Conservation (phyloP, 2,797 vertebrate genomes). For the Arctocebus calabarensis region DNA sequence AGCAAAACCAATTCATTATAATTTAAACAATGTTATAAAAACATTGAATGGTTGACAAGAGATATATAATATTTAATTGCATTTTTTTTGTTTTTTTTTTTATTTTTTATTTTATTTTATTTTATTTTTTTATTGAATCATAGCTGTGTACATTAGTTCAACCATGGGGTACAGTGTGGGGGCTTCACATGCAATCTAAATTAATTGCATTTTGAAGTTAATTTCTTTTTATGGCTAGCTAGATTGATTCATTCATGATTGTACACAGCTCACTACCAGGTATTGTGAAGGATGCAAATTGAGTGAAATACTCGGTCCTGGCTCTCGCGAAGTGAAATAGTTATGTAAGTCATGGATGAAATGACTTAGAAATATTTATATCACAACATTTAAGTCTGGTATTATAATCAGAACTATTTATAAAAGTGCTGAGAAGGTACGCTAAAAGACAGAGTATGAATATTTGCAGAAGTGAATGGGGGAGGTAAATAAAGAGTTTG, state of each 20-base stretch:
- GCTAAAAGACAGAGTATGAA: not conserved
- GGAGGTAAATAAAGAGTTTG: not conserved
- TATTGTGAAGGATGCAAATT: not conserved
- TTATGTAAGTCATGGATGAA: not conserved
- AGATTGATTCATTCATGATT: not conserved
- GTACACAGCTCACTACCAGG: not conserved
- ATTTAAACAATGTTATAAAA: not conserved
- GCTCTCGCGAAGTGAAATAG: not conserved
- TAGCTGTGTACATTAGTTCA: too few species aligned
- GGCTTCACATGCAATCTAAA: too few species aligned
- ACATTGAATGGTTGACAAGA: not conserved
- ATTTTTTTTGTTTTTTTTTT: too few species aligned
- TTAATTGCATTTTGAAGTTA: conserved; percentile 34
- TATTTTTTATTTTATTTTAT: too few species aligned
- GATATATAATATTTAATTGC: conserved; percentile 7
- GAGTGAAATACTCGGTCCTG: not conserved
- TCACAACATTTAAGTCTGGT: not conserved
- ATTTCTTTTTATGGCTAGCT: conserved; percentile 41
- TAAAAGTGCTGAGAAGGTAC: not conserved
- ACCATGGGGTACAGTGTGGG: too few species aligned
- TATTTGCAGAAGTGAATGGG: not conserved
- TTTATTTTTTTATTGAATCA: too few species aligned
- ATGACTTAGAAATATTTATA: not conserved
- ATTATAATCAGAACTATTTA: conserved; percentile 3
- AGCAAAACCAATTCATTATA: not conserved